These are phyloP conservation scores for Bombus ignitus DNA, from an alignment of 1,140 invertebrate genomes.

Conservation along the genomic window DNA sequence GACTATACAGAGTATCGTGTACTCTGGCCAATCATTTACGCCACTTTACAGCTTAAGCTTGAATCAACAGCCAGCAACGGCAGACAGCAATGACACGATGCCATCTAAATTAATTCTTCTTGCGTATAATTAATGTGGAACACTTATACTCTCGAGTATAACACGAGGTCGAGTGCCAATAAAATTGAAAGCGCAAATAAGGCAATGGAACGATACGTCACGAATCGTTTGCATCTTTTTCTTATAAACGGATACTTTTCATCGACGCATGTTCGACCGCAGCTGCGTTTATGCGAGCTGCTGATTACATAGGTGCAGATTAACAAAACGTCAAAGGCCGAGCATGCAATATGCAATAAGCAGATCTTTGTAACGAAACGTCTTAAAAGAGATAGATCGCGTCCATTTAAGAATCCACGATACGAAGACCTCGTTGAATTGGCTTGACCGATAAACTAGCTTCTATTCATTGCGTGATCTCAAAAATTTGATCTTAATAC, in stretches of 20 bases:
- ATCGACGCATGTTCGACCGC: background rate
- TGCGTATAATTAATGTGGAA: conserved; percentile 41
- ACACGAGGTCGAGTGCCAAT: conserved; percentile 30
- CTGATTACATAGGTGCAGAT: conserved; percentile 33
- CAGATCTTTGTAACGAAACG: conserved; percentile 26
- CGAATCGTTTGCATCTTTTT: background rate
- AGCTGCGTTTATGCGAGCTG: conserved; percentile 7
- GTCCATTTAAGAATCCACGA: too few species aligned
- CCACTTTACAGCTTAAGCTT: conserved; percentile 1
- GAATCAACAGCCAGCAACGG: background rate
- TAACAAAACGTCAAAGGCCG: background rate
- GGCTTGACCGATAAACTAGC: background rate
- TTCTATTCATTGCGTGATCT: background rate
- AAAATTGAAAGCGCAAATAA: conserved; percentile 28
- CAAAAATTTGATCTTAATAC: background rate
- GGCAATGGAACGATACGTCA: background rate
- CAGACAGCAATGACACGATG: conserved; percentile 21
- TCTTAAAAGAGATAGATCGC: background rate
- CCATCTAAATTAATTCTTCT: conserved; percentile 44
- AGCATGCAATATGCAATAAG: conserved; percentile 35
- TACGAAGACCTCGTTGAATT: too few species aligned
- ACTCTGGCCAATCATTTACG: conserved; percentile 25
- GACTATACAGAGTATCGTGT: background rate
- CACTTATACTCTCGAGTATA: background rate
- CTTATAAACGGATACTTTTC: conserved; percentile 21